phyloP scores from a whole-genome alignment of 2,797 vertebrate genomes.

The Ataeniobius toweri region DNA sequence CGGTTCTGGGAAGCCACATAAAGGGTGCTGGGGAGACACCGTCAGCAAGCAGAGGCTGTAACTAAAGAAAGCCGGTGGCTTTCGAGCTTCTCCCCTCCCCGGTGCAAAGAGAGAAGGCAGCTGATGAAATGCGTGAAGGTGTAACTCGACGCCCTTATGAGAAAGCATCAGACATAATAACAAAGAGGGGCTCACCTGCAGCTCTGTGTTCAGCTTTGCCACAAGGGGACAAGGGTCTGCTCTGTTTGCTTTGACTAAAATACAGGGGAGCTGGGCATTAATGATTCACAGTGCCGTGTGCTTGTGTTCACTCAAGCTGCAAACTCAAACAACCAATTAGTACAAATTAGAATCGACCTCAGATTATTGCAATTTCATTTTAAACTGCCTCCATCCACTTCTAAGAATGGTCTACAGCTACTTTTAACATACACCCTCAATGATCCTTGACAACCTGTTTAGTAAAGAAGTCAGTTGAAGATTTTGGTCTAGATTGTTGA shows the following conservation, averaged over 20 bases:
- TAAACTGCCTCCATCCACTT: background rate
- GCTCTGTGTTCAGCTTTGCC: constrained; percentile 42
- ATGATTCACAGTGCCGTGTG: constrained; percentile 56
- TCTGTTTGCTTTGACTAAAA: constrained; percentile 57
- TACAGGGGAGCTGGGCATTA: constrained; percentile 52
- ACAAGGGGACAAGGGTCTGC: constrained; percentile 58
- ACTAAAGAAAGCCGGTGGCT: constrained; percentile 57
- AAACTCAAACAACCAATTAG: constrained; percentile 3
- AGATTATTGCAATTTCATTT: constrained; percentile 1
- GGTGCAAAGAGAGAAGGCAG: constrained; percentile 40
- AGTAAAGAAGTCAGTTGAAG: background rate
- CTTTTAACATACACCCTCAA: background rate
- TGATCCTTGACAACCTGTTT: background rate
- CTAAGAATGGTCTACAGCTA: background rate
- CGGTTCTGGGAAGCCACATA: constrained; percentile 62
- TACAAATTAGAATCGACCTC: background rate
- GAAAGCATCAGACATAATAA: constrained; percentile 75
- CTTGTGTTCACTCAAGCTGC: constrained; percentile 17
- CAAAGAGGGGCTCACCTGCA: constrained; percentile 39
- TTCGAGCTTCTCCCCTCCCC: constrained; percentile 26
- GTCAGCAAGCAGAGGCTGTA: constrained; percentile 47
- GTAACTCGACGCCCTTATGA: constrained; percentile 72
- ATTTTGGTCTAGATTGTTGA: background rate
- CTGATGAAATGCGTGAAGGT: constrained; percentile 69
- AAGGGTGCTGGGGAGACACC: constrained; percentile 50